Conservation (phyloP, 2,888 invertebrate species). For the Amaurobius ferox region DNA sequence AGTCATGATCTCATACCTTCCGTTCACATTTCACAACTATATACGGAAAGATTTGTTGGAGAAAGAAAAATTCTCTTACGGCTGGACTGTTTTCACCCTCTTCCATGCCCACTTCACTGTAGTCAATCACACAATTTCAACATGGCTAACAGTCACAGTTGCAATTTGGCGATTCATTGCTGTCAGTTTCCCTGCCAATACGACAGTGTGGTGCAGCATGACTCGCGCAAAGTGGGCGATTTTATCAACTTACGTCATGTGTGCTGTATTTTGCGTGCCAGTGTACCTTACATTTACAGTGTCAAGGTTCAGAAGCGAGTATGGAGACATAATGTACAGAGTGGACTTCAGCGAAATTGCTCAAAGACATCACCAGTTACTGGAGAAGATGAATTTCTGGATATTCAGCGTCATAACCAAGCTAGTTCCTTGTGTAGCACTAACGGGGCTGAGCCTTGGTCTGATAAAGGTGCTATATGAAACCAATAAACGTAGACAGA, state of each 20-base stretch:
- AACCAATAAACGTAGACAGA: constrained; percentile 74
- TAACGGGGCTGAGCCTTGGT: constrained; percentile 83
- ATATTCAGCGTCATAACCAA: constrained; percentile 95
- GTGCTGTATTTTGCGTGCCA: constrained; percentile 90
- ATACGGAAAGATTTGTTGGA: constrained; percentile 77
- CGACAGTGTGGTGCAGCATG: constrained; percentile 82
- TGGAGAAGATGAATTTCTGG: constrained; percentile 86
- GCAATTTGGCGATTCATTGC: constrained; percentile 92
- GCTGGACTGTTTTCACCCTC: constrained; percentile 90
- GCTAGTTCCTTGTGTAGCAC: constrained; percentile 90
- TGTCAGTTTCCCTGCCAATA: constrained; percentile 80
- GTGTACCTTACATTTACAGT: constrained; percentile 89
- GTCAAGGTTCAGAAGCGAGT: constrained; percentile 50
- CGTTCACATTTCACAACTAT: constrained; percentile 89
- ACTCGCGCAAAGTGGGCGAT: constrained; percentile 87
- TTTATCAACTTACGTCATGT: constrained; percentile 86
- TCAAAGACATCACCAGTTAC: constrained; percentile 80
- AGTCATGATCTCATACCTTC: constrained; percentile 93
- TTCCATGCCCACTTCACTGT: constrained; percentile 94
- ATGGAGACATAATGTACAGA: constrained; percentile 51
- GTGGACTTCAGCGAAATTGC: constrained; percentile 83
- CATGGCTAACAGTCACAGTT: constrained; percentile 93
- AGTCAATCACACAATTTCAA: constrained; percentile 92
- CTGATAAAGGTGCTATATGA: constrained; percentile 76
- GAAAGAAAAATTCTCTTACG: constrained; percentile 80